Conservation (phyloP, 2,888 invertebrate species). For the Ferrisia virgata region DNA sequence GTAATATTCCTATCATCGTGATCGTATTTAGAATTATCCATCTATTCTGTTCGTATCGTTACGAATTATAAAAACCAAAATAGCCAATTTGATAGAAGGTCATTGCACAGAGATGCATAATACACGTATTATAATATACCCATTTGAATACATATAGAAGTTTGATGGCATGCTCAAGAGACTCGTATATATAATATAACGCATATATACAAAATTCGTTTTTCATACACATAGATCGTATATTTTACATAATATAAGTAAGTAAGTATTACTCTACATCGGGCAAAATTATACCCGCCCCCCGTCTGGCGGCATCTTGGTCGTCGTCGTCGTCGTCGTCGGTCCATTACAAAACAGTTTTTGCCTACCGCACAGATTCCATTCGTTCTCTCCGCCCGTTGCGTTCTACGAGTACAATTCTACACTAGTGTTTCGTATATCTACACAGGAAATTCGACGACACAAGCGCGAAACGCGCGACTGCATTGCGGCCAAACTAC, state of each 20-base stretch:
- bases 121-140: neutral
- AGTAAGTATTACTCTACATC: too few species aligned
- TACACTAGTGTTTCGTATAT: neutral
- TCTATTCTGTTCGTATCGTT: too few species aligned
- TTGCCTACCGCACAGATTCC: neutral
- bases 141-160: neutral
- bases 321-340: too few species aligned
- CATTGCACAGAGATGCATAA: too few species aligned
- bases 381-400: neutral
- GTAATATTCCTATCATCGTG: too few species aligned
- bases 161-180: neutral
- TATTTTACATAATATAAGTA: neutral
- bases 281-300: neutral
- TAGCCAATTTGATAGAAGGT: too few species aligned
- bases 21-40: too few species aligned
- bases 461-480: neutral
- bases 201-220: neutral
- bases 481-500: slow-evolving; percentile 42
- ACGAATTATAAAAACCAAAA: too few species aligned
- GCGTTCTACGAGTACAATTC: too few species aligned
- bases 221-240: neutral
- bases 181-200: neutral
- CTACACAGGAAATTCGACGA: slow-evolving; percentile 6
- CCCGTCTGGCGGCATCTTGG: too few species aligned
- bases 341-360: neutral